Base-by-base conservation (phyloP, 37 sponge, comb jelly and placozoan species). In the Haliclona indistincta region DNA sequence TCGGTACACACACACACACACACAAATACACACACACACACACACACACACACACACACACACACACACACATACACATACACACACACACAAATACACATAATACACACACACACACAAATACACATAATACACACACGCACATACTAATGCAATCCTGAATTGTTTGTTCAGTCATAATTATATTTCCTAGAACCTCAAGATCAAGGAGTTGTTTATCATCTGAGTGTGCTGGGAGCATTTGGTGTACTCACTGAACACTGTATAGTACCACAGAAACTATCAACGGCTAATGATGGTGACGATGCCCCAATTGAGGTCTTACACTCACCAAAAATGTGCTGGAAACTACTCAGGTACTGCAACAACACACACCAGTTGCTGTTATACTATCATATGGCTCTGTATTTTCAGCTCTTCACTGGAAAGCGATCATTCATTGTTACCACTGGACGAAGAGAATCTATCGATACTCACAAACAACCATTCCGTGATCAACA, bases 221-320 rank as follows among this genome's bases (percentile, higher is more conserved):
- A 86, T 0, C 69, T 90, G 44, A 84, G 61, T 43, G 63, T 90
- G 0, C 32, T 90, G n/a, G 91, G 86, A 0, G 71, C 70, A 30
- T 81, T 76, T 76, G 85, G 81, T 4, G 52, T 66, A 0, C 42
- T 85, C 38, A 81, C 81, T 3, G 73, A 71, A 29, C 79, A 90
- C 68, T 15, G 40, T 49, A 53, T 90, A 0, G 51, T 45, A 42
- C 91, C 91, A 38, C 74, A 49, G 17, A 67, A 79, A 42, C 41
- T 54, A 35, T 1, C 53, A 6, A 54, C 53, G 3, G 78, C 86
- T 41, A 61, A 69, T 25, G 86, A 80, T 11, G 85, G 85, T 33
- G 86, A 81, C 20, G 94, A 89, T 60, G 94, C 90, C 10, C 90
- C 90, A 44, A 85, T 94, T 0, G 77, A 78, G 55, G 55, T 94